Percentiles rank a stretch among this genome's conserved stretches.
Conservation (phyloP, 2,113 vertebrate species). For the Laticauda laticaudata region DNA sequence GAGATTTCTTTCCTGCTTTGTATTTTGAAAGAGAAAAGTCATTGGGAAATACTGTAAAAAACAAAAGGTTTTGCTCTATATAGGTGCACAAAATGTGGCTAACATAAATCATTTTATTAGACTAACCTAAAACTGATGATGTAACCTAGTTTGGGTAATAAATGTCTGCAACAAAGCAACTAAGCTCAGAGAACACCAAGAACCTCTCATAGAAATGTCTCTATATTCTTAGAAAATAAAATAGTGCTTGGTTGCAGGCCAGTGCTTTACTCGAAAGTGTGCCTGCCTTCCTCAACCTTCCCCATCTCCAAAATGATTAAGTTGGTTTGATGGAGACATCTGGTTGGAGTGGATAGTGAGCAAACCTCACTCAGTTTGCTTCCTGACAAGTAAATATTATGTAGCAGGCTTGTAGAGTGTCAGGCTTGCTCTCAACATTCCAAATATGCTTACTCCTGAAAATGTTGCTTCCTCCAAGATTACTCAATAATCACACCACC, state of each 20-base stretch:
- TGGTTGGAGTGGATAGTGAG: background rate
- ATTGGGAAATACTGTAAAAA: background rate
- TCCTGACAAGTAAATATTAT: background rate
- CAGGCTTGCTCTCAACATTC: background rate
- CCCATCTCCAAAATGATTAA: background rate
- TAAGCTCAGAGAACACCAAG: background rate
- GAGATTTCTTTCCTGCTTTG: constrained; percentile 36
- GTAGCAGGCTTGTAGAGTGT: background rate
- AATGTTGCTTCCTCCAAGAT: background rate
- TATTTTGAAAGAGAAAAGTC: constrained; percentile 8
- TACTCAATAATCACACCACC: background rate
- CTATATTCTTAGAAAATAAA: background rate
- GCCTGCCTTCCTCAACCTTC: background rate
- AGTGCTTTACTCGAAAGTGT: background rate
- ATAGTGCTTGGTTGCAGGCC: background rate
- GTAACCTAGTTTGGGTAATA: background rate
- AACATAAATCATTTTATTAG: background rate
- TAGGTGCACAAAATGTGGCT: background rate
- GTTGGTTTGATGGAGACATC: background rate
- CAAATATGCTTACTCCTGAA: background rate
- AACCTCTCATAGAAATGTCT: background rate
- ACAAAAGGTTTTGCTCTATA: background rate
- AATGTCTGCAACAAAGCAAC: background rate
- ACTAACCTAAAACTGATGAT: background rate
- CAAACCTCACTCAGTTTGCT: background rate